Percentiles rank a stretch among this genome's conserved stretches.
These are phyloP conservation scores for Rhabdophis nuchalis DNA, from an alignment of 2,797 vertebrate species.

Conservation along the genomic window DNA sequence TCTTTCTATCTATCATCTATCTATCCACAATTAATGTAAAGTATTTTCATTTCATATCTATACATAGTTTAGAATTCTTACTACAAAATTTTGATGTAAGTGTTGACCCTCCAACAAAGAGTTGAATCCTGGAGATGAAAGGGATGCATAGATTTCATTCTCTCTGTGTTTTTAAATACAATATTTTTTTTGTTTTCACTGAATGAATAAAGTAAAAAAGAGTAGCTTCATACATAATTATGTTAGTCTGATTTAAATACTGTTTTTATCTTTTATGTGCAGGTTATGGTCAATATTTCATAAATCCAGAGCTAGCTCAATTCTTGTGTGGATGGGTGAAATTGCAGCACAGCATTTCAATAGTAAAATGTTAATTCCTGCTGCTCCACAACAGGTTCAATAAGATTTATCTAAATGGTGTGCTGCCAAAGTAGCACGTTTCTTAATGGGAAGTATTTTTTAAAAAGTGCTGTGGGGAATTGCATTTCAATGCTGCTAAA, in stretches of 20 bases:
- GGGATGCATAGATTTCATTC: not conserved
- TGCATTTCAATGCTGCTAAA: not conserved
- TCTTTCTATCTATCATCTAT: too few species aligned
- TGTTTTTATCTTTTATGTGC: not conserved
- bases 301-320: not conserved
- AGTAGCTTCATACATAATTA: not conserved
- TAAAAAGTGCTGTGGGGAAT: not conserved
- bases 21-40: not conserved
- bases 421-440: accelerated
- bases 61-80: not conserved
- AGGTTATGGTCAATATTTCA: not conserved
- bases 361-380: not conserved
- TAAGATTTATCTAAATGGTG: not conserved
- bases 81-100: not conserved
- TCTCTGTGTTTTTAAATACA: not conserved
- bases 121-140: not conserved
- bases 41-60: not conserved
- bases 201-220: not conserved
- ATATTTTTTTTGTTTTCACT: not conserved
- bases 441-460: not conserved
- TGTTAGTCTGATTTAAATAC: not conserved
- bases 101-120: not conserved
- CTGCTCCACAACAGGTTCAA: not conserved
- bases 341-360: not conserved
- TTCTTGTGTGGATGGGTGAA: not conserved